Evolutionary conservation across 2,888 invertebrate genomes (phyloP).

Genomic region (Ophioninae sp.): DNA sequence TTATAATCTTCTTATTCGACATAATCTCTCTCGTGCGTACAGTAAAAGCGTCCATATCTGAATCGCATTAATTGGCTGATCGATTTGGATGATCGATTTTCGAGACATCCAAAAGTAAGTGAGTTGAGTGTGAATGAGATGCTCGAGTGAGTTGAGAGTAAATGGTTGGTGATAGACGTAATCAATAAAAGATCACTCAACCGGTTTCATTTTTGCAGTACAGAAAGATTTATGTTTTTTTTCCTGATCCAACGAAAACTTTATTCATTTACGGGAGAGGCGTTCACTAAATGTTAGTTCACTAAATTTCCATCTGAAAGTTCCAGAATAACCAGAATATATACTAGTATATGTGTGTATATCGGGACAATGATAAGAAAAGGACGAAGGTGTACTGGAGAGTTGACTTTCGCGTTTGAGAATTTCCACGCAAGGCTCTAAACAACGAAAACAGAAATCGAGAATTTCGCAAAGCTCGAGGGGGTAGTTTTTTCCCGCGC

Average conservation of each 20-base stretch:
- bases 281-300: slow-evolving; percentile 9
- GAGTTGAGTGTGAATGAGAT: background rate
- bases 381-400: slow-evolving; percentile 41
- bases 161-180: background rate
- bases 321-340: background rate
- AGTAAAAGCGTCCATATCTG: background rate
- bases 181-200: background rate
- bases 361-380: slow-evolving; percentile 18
- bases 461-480: slow-evolving; percentile 7
- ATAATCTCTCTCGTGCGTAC: background rate
- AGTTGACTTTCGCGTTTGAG: slow-evolving; percentile 34
- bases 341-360: background rate
- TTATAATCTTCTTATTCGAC: slow-evolving; percentile 29
- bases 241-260: background rate
- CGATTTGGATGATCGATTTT: background rate
- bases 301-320: background rate
- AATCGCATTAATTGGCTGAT: background rate
- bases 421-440: slow-evolving; percentile 12
- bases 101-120: background rate
- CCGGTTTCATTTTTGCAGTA: background rate
- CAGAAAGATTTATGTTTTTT: background rate
- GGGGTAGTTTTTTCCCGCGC: slow-evolving; percentile 1
- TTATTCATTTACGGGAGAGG: slow-evolving; percentile 9
- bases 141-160: background rate
- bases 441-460: slow-evolving; percentile 6